Evolutionary conservation across 2,113 vertebrate genomes (phyloP), one percentile per base, ranked within the genome.

Genomic region (Equus przewalskii): DNA sequence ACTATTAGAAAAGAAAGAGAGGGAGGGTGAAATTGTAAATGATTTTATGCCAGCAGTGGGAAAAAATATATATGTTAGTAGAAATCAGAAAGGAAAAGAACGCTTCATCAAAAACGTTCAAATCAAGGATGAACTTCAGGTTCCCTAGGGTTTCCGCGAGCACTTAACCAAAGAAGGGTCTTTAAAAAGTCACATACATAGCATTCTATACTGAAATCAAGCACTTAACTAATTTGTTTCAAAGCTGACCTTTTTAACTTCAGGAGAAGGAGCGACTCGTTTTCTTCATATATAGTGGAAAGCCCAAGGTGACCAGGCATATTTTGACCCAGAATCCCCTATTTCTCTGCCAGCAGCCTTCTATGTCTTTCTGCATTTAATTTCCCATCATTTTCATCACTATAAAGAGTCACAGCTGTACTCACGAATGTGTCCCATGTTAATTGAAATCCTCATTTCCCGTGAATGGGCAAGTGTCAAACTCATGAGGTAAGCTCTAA

Each of bases 401-500:
- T 44, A 11, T 4, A 62, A 5, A 70, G 22, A 95, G 18, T 62
- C 46, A 11, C 10, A 51, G 14, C 75, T 56, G 33, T 0, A 75
- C 60, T 83, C 28, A 81, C 18, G 28, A 15, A 70, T 70, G 22
- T 44, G 44, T 49, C 26, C n/a, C 7, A 30, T 81, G 72, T 75
- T 92, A 75, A 56, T 11, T 80, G 65, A 95, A 97, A 76, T 49
- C 18, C 72, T 97, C 44, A 60, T 86, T 97, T 89, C 60, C 19
- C 30, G 36, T 65, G 76, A 92, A 89, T 26, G 7, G 24, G 8
- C 24, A 62, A 41, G 22, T 70, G 60, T 7, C 26, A 92, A 49
- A 80, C 1, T 7, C 26, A 75, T 11, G 33, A 83, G 22, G 51
- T 51, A 89, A 83, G 26, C 1, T 58, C 15, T 56, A 41, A 54